A percentile compares a stretch with the other conserved stretches of the same genome.
phyloP scores from a whole-genome alignment of 2,797 vertebrate genomes.

The Poecile montanus region DNA sequence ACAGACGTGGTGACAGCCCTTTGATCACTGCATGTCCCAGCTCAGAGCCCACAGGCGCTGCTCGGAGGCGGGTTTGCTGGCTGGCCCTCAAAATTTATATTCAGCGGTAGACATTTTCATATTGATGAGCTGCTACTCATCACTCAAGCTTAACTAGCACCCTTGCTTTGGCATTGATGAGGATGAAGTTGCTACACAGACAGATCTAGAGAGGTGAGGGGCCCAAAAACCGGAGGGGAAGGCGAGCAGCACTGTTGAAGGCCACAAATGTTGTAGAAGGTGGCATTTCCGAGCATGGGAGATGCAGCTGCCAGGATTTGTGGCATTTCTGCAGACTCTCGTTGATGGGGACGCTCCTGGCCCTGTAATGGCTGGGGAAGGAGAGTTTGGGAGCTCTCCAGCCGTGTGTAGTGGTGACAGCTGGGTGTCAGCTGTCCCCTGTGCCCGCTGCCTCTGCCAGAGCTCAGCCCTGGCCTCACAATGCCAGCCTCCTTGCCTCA shows the following conservation, averaged over 20 bases:
- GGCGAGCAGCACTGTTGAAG: rapidly evolving
- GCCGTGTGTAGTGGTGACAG: rapidly evolving
- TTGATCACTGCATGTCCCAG: background rate
- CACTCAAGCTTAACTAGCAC: background rate
- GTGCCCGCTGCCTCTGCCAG: background rate
- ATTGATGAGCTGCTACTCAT: background rate
- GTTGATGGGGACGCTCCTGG: background rate
- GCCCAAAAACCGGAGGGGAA: background rate
- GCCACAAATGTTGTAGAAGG: rapidly evolving
- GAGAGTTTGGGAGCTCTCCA: background rate
- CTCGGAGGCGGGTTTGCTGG: background rate
- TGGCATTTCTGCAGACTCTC: background rate
- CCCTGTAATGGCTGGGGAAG: rapidly evolving
- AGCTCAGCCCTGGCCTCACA: background rate
- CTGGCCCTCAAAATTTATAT: background rate
- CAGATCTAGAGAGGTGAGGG: background rate
- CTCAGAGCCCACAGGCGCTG: background rate
- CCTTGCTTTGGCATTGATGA: background rate
- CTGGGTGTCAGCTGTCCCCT: background rate
- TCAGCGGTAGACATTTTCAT: background rate
- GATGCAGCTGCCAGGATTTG: background rate
- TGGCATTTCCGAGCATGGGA: background rate
- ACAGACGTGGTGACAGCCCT: background rate
- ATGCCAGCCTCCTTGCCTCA: background rate
- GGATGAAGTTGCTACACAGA: background rate